Evolutionary conservation across 53 echinoderm and acorn worm species (phyloP).

Genomic region (Crossaster papposus): DNA sequence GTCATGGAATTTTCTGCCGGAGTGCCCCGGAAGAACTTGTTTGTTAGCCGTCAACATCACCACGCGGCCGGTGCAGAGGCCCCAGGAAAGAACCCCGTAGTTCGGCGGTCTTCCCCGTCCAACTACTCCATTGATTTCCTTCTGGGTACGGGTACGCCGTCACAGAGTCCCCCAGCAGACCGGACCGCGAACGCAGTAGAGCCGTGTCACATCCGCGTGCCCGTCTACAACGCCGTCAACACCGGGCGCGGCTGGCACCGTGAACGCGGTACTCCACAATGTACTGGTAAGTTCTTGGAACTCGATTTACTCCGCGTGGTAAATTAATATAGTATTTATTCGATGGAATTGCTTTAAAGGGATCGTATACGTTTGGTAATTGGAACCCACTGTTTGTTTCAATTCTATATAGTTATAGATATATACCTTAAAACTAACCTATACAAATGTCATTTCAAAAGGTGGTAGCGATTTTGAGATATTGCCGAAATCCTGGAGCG

Average conservation of each 20-base stretch:
- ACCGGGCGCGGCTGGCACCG: neutral
- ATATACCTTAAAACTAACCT: too few relatives aligned
- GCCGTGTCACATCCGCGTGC: neutral
- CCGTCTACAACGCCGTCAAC: neutral
- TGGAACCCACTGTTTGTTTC: too few relatives aligned
- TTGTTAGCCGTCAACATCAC: neutral
- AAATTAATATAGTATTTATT: neutral
- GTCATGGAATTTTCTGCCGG: slow-evolving; percentile 1
- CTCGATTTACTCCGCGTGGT: neutral
- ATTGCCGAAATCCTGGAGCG: too few relatives aligned
- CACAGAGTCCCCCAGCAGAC: neutral
- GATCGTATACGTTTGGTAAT: too few relatives aligned
- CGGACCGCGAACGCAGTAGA: neutral
- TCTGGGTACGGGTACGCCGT: slow-evolving; percentile 47
- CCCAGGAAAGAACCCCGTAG: neutral
- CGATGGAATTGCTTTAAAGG: neutral
- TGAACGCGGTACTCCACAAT: neutral
- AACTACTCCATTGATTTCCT: slow-evolving; percentile 68
- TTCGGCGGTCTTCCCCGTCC: slow-evolving; percentile 20
- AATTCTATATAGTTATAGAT: too few relatives aligned
- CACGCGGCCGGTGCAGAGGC: neutral
- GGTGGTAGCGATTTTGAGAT: too few relatives aligned
- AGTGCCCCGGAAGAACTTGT: neutral
- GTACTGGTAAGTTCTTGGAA: neutral
- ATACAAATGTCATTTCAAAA: too few relatives aligned